These are phyloP conservation scores for Xenentodon cancila DNA, from an alignment of 2,797 vertebrate genomes.

Conservation along the genomic window DNA sequence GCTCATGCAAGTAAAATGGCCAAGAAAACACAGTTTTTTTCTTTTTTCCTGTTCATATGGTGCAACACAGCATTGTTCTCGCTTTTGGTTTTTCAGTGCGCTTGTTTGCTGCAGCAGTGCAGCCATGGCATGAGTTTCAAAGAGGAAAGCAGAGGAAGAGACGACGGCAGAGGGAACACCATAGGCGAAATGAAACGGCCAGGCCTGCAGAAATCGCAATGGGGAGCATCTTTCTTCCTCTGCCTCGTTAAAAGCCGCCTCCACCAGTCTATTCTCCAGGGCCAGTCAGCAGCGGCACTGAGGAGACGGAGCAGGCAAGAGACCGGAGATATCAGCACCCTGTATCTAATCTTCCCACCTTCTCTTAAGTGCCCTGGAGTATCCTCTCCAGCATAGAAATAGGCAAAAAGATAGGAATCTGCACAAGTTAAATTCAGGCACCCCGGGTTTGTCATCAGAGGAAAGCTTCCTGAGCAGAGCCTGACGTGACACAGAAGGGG, in stretches of 20 bases:
- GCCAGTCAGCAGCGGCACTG: constrained; percentile 35
- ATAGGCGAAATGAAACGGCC: constrained; percentile 43
- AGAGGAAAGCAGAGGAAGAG: constrained; percentile 33
- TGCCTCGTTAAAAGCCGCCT: constrained; percentile 56
- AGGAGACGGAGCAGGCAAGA: constrained; percentile 41
- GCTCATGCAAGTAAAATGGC: not conserved
- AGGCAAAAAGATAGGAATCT: constrained; percentile 48
- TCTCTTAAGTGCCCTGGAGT: constrained; percentile 70
- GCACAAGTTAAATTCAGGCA: constrained; percentile 53
- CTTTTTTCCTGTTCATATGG: not conserved
- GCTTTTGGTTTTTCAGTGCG: constrained; percentile 18
- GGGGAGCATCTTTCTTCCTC: constrained; percentile 58
- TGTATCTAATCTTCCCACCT: constrained; percentile 74
- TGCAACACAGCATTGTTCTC: not conserved
- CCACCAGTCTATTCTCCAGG: constrained; percentile 55
- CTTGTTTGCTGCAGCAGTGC: constrained; percentile 34
- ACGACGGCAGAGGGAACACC: constrained; percentile 20
- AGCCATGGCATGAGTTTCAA: constrained; percentile 27
- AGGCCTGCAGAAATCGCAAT: constrained; percentile 57
- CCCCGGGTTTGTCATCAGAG: constrained; percentile 43
- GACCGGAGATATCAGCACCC: constrained; percentile 65
- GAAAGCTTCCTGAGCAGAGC: constrained; percentile 35
- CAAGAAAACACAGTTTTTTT: not conserved
- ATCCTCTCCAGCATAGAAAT: constrained; percentile 58
- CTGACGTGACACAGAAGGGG: constrained; percentile 8